A percentile compares a stretch with the other conserved stretches of the same genome.
Evolutionary conservation across 2,113 vertebrate species (phyloP).

Genomic region (Bungarus multicinctus): DNA sequence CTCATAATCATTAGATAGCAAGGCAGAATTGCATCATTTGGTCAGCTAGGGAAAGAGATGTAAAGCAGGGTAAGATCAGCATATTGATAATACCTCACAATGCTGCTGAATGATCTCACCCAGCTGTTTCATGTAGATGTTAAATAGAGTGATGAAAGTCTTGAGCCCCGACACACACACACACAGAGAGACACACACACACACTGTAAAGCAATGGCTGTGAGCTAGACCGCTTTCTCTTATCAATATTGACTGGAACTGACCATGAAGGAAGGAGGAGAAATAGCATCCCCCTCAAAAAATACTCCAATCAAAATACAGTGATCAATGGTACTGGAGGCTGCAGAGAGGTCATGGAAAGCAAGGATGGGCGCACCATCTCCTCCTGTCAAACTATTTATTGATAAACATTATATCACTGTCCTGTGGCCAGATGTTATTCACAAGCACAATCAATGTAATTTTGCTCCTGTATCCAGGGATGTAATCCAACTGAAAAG

Average conservation of each 20-base stretch:
- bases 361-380: no score
- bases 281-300: background rate
- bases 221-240: background rate
- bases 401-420: no score
- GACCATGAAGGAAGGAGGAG: background rate
- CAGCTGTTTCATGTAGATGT: background rate
- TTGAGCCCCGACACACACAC: background rate
- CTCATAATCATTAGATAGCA: background rate
- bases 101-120: background rate
- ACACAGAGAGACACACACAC: background rate
- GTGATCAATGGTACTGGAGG: no score
- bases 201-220: background rate
- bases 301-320: background rate
- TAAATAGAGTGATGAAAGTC: background rate
- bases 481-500: no score
- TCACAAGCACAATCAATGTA: no score
- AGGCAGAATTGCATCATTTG: background rate
- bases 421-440: no score
- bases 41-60: background rate
- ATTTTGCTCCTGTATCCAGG: no score
- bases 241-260: background rate
- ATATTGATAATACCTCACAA: background rate
- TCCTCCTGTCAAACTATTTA: no score
- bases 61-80: background rate
- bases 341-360: no score